Conservation (phyloP, 1,140 invertebrate species). For the Stratiolaelaps scimitus region DNA sequence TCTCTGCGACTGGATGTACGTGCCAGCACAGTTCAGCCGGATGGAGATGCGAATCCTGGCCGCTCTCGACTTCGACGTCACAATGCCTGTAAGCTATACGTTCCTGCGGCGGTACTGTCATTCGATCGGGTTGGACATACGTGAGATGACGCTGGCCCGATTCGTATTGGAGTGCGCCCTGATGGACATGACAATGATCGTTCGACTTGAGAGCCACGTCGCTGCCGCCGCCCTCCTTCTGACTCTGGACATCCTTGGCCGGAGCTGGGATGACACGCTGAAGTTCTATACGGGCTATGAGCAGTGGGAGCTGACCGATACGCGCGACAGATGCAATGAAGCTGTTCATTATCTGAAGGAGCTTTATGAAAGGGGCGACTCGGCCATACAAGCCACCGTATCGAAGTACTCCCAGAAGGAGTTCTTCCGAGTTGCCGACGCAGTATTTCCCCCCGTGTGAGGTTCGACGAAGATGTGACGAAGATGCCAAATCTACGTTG, state of each 20-base stretch:
- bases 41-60: conserved; percentile 83
- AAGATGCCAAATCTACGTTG: no score
- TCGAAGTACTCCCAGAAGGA: no score
- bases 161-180: conserved; percentile 83
- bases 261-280: no score
- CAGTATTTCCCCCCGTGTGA: no score
- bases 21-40: conserved; percentile 59
- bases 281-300: no score
- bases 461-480: no score
- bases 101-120: conserved; percentile 87
- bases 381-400: no score
- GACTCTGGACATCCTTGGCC: conserved; percentile 56
- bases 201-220: conserved; percentile 67
- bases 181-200: conserved; percentile 74
- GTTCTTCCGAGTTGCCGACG: no score
- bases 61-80: conserved; percentile 72
- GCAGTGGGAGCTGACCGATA: no score
- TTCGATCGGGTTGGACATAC: conserved; percentile 75
- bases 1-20: conserved; percentile 88
- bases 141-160: conserved; percentile 75
- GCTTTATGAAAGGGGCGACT: no score
- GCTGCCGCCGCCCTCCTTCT: conserved; percentile 71
- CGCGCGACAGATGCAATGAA: no score
- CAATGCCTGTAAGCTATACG: conserved; percentile 84
- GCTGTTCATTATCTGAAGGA: no score